Conservation (phyloP, 1,140 invertebrate genomes). For the Panulirus ornatus region DNA sequence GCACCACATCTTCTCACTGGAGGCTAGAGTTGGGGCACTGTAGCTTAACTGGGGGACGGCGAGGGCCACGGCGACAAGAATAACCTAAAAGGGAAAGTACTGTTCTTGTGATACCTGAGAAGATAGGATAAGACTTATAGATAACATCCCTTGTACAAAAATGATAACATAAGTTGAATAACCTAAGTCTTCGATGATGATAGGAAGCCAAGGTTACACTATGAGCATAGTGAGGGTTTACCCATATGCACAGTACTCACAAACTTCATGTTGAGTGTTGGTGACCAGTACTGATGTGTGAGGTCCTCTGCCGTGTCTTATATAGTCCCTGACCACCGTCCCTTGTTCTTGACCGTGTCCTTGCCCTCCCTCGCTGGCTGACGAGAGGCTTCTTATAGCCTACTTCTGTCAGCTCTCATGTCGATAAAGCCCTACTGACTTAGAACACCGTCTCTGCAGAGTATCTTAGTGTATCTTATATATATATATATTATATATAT, state of each 20-base stretch:
- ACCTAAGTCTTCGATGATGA: background rate
- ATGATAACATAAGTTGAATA: background rate
- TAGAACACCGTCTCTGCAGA: slow-evolving; percentile 10
- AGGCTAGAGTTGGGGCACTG: background rate
- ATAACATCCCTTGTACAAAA: background rate
- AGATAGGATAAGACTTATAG: background rate
- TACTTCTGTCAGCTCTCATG: background rate
- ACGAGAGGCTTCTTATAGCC: background rate
- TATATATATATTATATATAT: slow-evolving; percentile 35
- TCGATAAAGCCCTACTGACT: slow-evolving; percentile 3
- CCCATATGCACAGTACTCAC: background rate
- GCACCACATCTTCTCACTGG: background rate
- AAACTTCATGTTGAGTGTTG: slow-evolving; percentile 15
- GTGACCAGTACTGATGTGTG: background rate
- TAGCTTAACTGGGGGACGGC: background rate
- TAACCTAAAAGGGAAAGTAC: background rate
- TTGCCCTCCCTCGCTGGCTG: background rate
- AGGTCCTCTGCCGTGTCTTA: background rate
- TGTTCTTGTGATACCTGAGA: no score
- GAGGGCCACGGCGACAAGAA: background rate
- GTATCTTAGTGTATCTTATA: slow-evolving; percentile 8
- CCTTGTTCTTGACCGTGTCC: background rate
- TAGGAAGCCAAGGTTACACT: background rate
- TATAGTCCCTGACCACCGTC: slow-evolving; percentile 15
- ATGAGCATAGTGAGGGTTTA: background rate